phyloP scores from a whole-genome alignment of 2,888 invertebrate species.

The Eumerus sabulonum region DNA sequence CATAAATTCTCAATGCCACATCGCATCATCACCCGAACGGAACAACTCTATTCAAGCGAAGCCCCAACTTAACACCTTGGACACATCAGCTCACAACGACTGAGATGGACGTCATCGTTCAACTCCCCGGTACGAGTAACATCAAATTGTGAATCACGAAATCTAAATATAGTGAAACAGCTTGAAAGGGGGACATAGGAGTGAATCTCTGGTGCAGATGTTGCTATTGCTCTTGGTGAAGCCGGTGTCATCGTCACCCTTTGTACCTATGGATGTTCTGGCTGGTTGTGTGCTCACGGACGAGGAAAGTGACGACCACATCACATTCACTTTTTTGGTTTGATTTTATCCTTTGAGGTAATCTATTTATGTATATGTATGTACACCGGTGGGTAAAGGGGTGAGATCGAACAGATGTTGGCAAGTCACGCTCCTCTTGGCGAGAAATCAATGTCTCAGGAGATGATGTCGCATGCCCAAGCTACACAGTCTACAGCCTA shows the following conservation, averaged over 20 bases:
- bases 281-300: too few relatives aligned
- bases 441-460: not conserved
- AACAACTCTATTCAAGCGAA: not conserved
- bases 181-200: conserved; percentile 10
- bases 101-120: too few relatives aligned
- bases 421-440: conserved; percentile 4
- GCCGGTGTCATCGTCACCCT: conserved; percentile 15
- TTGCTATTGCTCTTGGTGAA: conserved; percentile 11
- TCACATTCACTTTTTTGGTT: not conserved
- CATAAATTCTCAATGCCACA: conserved; percentile 42
- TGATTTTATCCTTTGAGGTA: conserved; percentile 5
- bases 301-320: conserved; percentile 13
- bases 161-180: conserved; percentile 53
- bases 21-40: conserved; percentile 2
- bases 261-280: conserved; percentile 11
- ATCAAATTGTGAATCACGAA: conserved; percentile 54
- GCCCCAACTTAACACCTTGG: conserved; percentile 18
- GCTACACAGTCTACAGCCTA: too few relatives aligned
- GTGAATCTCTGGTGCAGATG: conserved; percentile 27
- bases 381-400: conserved; percentile 6
- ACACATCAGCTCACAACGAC: not conserved
- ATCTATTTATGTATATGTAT: conserved; percentile 39
- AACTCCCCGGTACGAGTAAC: not conserved
- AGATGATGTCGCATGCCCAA: not conserved
- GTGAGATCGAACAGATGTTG: conserved; percentile 14